Evolutionary conservation across 2,113 vertebrate species (phyloP).

Genomic region (Ptychochromis oligacanthus): DNA sequence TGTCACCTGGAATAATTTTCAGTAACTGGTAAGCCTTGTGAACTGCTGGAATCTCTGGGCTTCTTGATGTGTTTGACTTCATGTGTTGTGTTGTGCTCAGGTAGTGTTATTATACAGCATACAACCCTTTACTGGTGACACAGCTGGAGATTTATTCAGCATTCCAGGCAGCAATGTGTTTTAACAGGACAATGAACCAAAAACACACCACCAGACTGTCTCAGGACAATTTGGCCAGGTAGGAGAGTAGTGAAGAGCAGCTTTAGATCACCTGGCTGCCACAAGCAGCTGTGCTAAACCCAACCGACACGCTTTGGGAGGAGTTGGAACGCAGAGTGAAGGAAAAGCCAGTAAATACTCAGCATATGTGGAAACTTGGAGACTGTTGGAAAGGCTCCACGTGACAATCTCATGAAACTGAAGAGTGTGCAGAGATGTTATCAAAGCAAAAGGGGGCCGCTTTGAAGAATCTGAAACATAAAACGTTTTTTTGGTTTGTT

Average conservation of each 20-base stretch:
- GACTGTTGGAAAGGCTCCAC: not conserved
- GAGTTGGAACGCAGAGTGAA: not conserved
- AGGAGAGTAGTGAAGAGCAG: not conserved
- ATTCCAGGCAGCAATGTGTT: not conserved
- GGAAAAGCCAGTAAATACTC: not conserved
- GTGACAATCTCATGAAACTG: not conserved
- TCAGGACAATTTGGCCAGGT: not conserved
- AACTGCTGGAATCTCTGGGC: not conserved
- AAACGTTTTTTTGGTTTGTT: not conserved
- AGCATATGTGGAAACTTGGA: not conserved
- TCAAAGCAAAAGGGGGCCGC: not conserved
- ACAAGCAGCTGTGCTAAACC: not conserved
- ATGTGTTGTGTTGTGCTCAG: not conserved
- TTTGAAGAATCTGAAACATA: not conserved
- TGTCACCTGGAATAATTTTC: not conserved
- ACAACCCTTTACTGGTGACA: not conserved
- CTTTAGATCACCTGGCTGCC: not conserved
- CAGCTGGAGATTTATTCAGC: not conserved
- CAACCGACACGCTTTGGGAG: not conserved
- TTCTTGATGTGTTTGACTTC: not conserved
- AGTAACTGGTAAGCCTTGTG: not conserved
- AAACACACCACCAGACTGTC: not conserved
- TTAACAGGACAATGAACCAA: not conserved
- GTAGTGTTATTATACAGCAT: not conserved
- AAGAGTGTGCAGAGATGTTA: not conserved